Evolutionary conservation across 2,797 vertebrate genomes (phyloP).

Genomic region (Cuniculus paca): DNA sequence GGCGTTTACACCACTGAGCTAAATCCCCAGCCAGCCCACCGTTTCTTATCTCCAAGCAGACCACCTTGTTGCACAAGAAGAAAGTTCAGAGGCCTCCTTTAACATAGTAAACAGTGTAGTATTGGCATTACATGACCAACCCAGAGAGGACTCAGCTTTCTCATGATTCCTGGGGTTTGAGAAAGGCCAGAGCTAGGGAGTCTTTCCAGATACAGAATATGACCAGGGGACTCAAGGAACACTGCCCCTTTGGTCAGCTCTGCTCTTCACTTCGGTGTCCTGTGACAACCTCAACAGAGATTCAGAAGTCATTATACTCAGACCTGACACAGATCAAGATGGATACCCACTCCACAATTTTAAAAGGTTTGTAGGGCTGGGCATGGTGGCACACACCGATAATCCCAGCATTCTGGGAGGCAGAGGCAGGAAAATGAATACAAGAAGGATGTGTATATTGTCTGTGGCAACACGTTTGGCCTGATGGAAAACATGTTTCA

Average conservation of each 20-base stretch:
- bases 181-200: neutral
- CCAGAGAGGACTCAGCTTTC: neutral
- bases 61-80: neutral
- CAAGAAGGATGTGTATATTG: rapidly evolving
- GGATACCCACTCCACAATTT: neutral
- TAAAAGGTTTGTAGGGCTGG: neutral
- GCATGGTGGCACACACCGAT: neutral
- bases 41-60: neutral
- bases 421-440: neutral
- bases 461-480: neutral
- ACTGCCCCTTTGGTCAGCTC: neutral
- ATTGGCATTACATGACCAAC: neutral
- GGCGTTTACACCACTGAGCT: no score
- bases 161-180: neutral
- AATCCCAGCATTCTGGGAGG: neutral
- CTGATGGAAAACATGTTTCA: neutral
- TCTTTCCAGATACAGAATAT: neutral
- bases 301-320: neutral
- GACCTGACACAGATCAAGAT: neutral
- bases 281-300: neutral
- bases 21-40: no score
- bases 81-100: neutral
- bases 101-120: neutral
- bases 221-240: neutral
- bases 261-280: neutral